Conservation (phyloP, 2,888 invertebrate genomes). For the Ophion obscuratus region DNA sequence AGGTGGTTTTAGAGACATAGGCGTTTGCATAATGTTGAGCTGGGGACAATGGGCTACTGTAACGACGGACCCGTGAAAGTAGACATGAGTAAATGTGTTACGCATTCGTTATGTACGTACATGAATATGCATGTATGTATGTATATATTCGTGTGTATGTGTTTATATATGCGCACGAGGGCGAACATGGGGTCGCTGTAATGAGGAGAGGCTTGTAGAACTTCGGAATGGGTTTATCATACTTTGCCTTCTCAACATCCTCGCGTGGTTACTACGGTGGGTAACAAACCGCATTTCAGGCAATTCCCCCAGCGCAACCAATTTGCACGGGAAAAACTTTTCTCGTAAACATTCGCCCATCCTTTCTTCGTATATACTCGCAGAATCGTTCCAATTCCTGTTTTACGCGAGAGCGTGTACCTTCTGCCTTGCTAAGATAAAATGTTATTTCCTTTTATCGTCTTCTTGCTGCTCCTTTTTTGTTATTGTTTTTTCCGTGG, state of each 20-base stretch:
- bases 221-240: constrained; percentile 65
- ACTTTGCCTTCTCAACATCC: constrained; percentile 58
- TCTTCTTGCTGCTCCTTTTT: background rate
- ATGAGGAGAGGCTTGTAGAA: constrained; percentile 48
- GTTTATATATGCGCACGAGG: background rate
- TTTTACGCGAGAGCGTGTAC: constrained; percentile 12
- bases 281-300: constrained; percentile 62
- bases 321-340: constrained; percentile 63
- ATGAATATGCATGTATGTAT: background rate
- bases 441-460: constrained; percentile 14
- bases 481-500: background rate
- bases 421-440: constrained; percentile 30
- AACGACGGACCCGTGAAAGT: background rate
- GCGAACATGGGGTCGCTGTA: constrained; percentile 21
- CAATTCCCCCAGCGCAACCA: constrained; percentile 53
- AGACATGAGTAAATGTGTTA: background rate
- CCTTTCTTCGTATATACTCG: constrained; percentile 9
- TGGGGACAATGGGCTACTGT: background rate
- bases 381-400: constrained; percentile 16
- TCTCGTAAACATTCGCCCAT: constrained; percentile 58
- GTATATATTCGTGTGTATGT: background rate
- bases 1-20: background rate
- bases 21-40: background rate
- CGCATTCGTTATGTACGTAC: background rate
- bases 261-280: constrained; percentile 23